Evolutionary conservation across 2,888 invertebrate species (phyloP), one percentile per base, ranked within the genome.

Genomic region (Gibbula magus): DNA sequence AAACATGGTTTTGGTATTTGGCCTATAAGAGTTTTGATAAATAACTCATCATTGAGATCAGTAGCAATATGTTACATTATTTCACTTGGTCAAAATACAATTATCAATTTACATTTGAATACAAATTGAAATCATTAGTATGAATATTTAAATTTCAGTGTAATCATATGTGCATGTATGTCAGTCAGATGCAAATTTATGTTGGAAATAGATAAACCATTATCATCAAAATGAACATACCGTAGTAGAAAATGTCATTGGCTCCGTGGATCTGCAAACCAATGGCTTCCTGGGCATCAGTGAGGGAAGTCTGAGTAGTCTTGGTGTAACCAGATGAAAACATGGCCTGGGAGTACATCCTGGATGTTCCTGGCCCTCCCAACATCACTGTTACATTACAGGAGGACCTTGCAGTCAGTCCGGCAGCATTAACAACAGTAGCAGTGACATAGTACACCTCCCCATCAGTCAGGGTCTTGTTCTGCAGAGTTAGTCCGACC

Each of bases 381-480:
- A 80, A 18, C 18, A 61, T 35, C 5, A 66, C 56, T 10, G 61
- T 70, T 10, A 78, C 74, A 76, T 76, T 70, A 73, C 81, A 81
- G 13, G 61, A 70, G 22, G 78, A 76, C 5, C 13, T 56, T 16
- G 53, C 45, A 32, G 52, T 74, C 13, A 79, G 74, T 53, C 79
- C 79, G 39, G 81, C 81, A n/a, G 61, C 29, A 79, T 81, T 81
- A 22, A 22, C 16, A 25, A 79, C 77, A 25, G 18, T 74, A 10
- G 79, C 25, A 39, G 79, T 81, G 22, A 81, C 79, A 39, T 51
- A 79, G 29, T 81, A 81, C 16, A 73, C 74, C n/a, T 77, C 56
- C 52, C 61, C 66, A 29, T 76, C 32, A 32, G 74, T 77, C 18
- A 35, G 13, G 39, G 18, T 75, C 5, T 16, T 39, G 32, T 67